Evolutionary conservation across 2,888 invertebrate genomes (phyloP).

Genomic region (Melinaea menophilus): DNA sequence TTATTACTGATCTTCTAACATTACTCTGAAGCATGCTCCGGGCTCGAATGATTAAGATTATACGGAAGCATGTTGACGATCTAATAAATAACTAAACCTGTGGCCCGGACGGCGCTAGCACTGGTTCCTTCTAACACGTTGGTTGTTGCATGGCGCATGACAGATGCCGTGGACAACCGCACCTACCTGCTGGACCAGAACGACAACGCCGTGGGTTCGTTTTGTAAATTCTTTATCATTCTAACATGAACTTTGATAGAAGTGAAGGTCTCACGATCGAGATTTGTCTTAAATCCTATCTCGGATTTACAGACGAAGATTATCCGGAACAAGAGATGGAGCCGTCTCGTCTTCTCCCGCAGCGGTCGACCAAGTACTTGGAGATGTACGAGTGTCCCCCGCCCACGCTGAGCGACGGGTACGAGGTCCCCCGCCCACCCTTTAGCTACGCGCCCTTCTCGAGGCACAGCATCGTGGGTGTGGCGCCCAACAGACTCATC

Average conservation of each 20-base stretch:
- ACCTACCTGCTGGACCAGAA: conserved; percentile 88
- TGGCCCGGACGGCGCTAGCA: no score
- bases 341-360: conserved; percentile 60
- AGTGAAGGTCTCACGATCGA: background rate
- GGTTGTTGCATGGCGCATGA: conserved; percentile 68
- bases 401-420: conserved; percentile 74
- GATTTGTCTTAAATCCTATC: background rate
- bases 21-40: conserved; percentile 3
- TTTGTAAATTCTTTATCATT: conserved; percentile 19
- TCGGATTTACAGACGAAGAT: conserved; percentile 56
- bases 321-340: conserved; percentile 65
- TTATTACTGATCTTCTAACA: conserved; percentile 9
- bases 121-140: conserved; percentile 12
- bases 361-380: conserved; percentile 79
- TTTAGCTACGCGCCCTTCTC: conserved; percentile 51
- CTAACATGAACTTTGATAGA: background rate
- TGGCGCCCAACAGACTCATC: conserved; percentile 60
- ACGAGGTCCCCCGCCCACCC: conserved; percentile 79
- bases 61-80: no score
- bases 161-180: conserved; percentile 86
- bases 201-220: conserved; percentile 80
- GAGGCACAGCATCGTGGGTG: conserved; percentile 66
- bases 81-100: no score
- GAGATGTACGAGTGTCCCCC: conserved; percentile 77
- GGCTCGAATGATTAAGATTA: no score